Conservation (phyloP, 2,113 vertebrate species). For the Callipepla squamata region DNA sequence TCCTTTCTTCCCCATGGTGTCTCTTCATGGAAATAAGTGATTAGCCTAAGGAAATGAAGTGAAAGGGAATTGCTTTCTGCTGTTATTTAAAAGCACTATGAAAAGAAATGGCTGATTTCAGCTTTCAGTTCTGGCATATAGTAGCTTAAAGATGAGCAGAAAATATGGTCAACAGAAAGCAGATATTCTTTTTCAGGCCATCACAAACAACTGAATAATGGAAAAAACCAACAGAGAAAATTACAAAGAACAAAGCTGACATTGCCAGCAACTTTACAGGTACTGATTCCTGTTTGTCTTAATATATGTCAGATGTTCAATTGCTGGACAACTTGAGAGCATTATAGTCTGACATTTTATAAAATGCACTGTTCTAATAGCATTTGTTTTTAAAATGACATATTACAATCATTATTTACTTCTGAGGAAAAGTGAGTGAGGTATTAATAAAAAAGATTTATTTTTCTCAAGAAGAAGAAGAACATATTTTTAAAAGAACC, state of each 20-base stretch:
- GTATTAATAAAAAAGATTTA: neutral
- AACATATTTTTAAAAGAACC: neutral
- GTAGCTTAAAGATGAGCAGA: neutral
- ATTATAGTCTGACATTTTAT: neutral
- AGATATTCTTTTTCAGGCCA: slow-evolving; percentile 5
- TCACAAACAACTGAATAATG: neutral
- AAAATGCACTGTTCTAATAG: neutral
- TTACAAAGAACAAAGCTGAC: neutral
- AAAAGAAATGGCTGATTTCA: slow-evolving; percentile 1
- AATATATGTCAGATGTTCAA: neutral
- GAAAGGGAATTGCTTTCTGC: neutral
- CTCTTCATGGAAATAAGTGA: neutral
- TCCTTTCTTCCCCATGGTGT: neutral
- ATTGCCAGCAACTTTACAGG: slow-evolving; percentile 9
- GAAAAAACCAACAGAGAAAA: slow-evolving; percentile 53
- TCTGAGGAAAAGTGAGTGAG: neutral
- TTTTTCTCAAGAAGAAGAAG: neutral
- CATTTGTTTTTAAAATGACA: neutral
- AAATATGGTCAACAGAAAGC: neutral
- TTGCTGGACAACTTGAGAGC: neutral
- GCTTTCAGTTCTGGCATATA: neutral
- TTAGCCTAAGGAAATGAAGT: slow-evolving; percentile 7
- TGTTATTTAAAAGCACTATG: neutral
- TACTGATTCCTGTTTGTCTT: neutral
- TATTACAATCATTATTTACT: neutral